Base-by-base conservation (phyloP, 2,888 invertebrate genomes). In the Ethmia dodecea region DNA sequence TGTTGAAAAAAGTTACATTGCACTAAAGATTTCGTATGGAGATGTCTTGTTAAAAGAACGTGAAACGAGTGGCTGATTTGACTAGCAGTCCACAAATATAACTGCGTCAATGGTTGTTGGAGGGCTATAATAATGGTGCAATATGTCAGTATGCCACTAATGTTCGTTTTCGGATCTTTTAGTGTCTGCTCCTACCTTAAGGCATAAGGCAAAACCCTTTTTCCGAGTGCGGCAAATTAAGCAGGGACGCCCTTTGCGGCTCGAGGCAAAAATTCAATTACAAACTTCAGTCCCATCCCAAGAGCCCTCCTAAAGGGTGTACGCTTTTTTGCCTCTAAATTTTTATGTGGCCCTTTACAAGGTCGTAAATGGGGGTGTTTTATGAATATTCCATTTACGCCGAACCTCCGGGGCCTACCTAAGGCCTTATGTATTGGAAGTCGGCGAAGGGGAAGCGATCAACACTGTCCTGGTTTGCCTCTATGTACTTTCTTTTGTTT, bases 221-320 rank as follows among this genome's bases (percentile, higher is more conserved):
- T 76, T 66, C 59, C 52, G 76, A 63, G 70, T 70, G 58, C 70
- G 72, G 71, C 73, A 80, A 83, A 84, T 86, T 84, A 84, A 76
- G 78, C 83, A 80, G 70, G 71, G 63, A 62, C 59, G 70, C 80
- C 84, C 84, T 80, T 76, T 81, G 84, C 77, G 83, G 83, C 81
- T 77, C 62, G 66, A 77, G 81, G 83, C 83, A 79, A 84, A 83
- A 86, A 86, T 86, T 86, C 84, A 86, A 86, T 86, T 86, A 84
- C 81, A 67, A 80, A 86, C 79, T 83, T 81, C 70, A 63, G 52
- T 55, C 56, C 74, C 78, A 78, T 84, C 81, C 83, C 83, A 81
- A 67, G 83, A 80, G 83, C 65, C 60, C 58, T 64, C 71, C 74
- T 70, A 74, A 76, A 80, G 81, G 81, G 80, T 49, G 60, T 61